Percentiles rank a stretch among this genome's conserved stretches.
These are phyloP conservation scores for Rafetus swinhoei DNA, from an alignment of 2,113 vertebrate genomes.

Conservation along the genomic window DNA sequence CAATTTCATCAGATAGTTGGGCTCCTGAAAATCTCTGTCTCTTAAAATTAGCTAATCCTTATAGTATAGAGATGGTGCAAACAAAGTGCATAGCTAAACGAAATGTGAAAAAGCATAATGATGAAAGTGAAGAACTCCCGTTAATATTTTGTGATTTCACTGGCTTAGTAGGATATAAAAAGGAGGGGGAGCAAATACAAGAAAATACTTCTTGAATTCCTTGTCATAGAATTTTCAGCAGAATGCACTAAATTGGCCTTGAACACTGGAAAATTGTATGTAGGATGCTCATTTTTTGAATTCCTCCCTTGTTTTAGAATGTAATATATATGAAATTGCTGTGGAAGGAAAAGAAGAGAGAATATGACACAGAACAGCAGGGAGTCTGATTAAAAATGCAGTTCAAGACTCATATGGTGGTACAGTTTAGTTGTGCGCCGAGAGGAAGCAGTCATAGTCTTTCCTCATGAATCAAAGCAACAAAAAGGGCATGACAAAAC, in stretches of 20 bases:
- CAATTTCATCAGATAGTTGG: not conserved
- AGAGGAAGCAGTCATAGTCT: conserved; percentile 40
- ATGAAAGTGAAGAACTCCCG: not conserved
- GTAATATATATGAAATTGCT: conserved; percentile 66
- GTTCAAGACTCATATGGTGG: conserved; percentile 43
- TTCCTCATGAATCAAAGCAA: conserved; percentile 67
- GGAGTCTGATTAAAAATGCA: conserved; percentile 67
- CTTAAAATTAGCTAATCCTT: not conserved
- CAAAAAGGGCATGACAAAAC: conserved; percentile 66
- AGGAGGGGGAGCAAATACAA: not conserved
- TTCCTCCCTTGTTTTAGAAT: conserved; percentile 64
- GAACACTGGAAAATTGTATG: conserved; percentile 53
- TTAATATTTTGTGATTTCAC: not conserved
- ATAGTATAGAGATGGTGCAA: not conserved
- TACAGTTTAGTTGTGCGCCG: conserved; percentile 13
- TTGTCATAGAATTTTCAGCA: conserved; percentile 44
- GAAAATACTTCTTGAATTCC: conserved; percentile 25
- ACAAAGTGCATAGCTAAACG: not conserved
- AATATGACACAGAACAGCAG: conserved; percentile 63
- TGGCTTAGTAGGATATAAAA: not conserved
- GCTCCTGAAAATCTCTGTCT: not conserved
- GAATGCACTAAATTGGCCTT: conserved; percentile 57
- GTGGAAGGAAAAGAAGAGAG: conserved; percentile 57
- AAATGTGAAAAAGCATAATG: not conserved
- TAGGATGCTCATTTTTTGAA: conserved; percentile 55